These are phyloP conservation scores for Drosophila auraria DNA, from an alignment of 1,140 invertebrate genomes.

Conservation along the genomic window DNA sequence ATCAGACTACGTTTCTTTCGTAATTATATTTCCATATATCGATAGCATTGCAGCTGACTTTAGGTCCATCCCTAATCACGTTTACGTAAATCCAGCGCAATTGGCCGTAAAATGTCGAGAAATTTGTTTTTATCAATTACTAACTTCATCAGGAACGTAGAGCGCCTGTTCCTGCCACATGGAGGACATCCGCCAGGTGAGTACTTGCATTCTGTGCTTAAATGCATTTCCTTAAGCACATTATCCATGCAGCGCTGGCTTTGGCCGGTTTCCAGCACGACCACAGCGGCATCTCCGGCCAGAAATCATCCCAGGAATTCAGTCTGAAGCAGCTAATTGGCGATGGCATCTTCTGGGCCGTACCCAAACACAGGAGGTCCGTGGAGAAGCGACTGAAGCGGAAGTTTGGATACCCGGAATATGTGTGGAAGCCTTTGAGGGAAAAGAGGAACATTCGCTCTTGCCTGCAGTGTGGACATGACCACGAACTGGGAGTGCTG, in stretches of 20 bases:
- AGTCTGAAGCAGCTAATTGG: constrained; percentile 88
- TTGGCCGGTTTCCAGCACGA: constrained; percentile 52
- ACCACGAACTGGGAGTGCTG: constrained; percentile 90
- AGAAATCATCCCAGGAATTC: constrained; percentile 56
- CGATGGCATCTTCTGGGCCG: constrained; percentile 92
- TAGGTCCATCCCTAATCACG: constrained; percentile 22
- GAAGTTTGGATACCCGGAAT: constrained; percentile 89
- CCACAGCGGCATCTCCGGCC: constrained; percentile 11
- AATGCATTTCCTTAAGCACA: neutral
- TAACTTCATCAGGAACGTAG: constrained; percentile 52
- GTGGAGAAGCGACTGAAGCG: constrained; percentile 90
- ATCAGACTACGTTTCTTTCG: neutral
- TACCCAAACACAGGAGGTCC: constrained; percentile 91
- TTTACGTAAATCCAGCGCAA: constrained; percentile 55
- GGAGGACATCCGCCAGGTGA: constrained; percentile 47
- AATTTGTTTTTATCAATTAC: constrained; percentile 63
- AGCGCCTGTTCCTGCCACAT: constrained; percentile 48
- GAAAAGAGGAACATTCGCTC: constrained; percentile 91
- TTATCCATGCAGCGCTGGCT: constrained; percentile 28
- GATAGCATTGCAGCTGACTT: constrained; percentile 2
- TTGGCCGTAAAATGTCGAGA: constrained; percentile 45
- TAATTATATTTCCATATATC: constrained; percentile 1
- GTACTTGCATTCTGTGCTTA: too few relatives aligned
- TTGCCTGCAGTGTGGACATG: constrained; percentile 92
- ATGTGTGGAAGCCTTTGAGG: constrained; percentile 88